Evolutionary conservation across 2,113 vertebrate species (phyloP).

Genomic region (Ciconia boyciana): DNA sequence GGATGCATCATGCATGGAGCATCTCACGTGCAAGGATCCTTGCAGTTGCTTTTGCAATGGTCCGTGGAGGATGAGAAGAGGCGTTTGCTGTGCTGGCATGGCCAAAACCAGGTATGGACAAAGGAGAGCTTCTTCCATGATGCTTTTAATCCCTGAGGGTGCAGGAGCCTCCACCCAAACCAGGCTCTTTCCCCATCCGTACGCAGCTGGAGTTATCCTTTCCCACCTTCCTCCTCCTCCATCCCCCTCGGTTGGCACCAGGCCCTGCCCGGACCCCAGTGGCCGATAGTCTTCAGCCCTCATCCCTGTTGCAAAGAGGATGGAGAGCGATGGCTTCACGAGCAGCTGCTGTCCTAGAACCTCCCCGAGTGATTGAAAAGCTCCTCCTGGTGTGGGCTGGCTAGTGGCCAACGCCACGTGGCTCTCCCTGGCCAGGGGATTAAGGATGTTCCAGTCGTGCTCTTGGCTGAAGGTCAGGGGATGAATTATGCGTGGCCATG

Average conservation of each 20-base stretch:
- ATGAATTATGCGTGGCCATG: not conserved
- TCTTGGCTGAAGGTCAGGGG: not conserved
- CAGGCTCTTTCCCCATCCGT: not conserved
- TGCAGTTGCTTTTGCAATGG: not conserved
- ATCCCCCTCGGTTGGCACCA: not conserved
- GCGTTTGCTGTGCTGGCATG: not conserved
- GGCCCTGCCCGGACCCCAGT: no score
- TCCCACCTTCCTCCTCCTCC: not conserved
- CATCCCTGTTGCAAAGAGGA: no score
- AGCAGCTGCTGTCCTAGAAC: not conserved
- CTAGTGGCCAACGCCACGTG: rapidly evolving
- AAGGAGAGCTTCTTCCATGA: not conserved
- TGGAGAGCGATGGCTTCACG: not conserved
- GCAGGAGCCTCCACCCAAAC: not conserved
- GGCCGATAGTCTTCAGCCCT: not conserved
- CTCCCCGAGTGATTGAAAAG: not conserved
- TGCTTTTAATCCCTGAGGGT: not conserved
- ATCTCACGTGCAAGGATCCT: rapidly evolving
- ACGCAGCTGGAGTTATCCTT: not conserved
- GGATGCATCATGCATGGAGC: not conserved
- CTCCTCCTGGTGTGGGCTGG: not conserved
- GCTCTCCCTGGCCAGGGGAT: not conserved
- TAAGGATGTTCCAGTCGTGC: not conserved
- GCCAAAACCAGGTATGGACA: not conserved
- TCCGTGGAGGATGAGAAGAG: no score